Evolutionary conservation across 2,888 invertebrate species (phyloP), one percentile per base, ranked within the genome.

Genomic region (Euplagia quadripunctaria): DNA sequence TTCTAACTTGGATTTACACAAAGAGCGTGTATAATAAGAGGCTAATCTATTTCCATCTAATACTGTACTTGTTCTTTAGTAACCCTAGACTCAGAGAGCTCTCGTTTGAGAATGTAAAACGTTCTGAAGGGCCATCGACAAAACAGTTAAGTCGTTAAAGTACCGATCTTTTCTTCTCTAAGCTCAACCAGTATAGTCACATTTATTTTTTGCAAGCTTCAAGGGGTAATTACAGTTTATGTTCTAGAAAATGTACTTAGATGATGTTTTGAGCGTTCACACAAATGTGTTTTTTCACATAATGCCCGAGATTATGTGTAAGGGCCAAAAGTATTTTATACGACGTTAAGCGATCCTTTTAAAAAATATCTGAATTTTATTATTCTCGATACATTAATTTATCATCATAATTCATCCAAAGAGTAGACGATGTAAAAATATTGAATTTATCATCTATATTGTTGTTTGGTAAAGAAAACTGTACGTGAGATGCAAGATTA

Each of bases 321-420:
- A 64, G 63, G 67, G 68, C 49, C 69, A 31, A 58, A 69, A 71
- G 70, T 74, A 71, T 82, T 61, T 66, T 69, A 68, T 76, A 72
- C 71, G 71, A 72, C 71, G 58, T 68, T 64, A 51, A 49, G 66
- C 52, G 63, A 14, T 49, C 68, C 51, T 64, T 55, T 14, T 12
- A 20, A 58, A 46, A 55, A 46, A 16, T 63, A 64, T 49, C 31
- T 67, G 61, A 31, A 14, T 79, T 79, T 72, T 79, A 73, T 75
- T 77, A 74, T 74, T 58, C 75, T 74, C 79, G 63, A 79, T 73
- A 83, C 78, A 76, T 80, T 78, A 77, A 81, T 77, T 74, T 80
- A 77, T 79, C 71, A 74, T 76, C 71, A 73, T 76, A 68, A 70
- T 77, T 77, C 70, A 72, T 77, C 17, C 14, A 61, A 67, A 72